Percentiles rank a stretch among this genome's conserved stretches.
Conservation (phyloP, 2,113 vertebrate genomes). For the Phocoena phocoena region DNA sequence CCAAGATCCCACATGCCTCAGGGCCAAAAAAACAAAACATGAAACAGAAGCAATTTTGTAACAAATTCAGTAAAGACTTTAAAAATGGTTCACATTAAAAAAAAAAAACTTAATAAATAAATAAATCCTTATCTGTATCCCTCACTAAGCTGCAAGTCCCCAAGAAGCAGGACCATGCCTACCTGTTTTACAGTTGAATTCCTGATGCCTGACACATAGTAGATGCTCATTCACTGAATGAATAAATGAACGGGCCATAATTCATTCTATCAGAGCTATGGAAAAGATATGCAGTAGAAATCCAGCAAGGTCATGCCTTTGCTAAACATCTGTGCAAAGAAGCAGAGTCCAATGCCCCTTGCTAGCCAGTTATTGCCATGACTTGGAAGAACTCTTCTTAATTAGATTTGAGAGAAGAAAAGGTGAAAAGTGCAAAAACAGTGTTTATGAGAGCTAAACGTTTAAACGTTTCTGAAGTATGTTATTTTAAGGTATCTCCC, state of each 20-base stretch:
- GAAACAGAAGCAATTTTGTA: too few relatives aligned
- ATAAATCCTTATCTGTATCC: neutral
- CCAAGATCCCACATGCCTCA: too few relatives aligned
- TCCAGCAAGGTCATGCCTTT: neutral
- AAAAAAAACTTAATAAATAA: too few relatives aligned
- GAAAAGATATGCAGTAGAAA: neutral
- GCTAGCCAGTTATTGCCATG: neutral
- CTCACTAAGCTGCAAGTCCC: neutral
- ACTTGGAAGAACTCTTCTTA: neutral
- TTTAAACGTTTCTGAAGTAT: neutral
- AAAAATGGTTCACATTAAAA: too few relatives aligned
- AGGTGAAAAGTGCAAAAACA: neutral
- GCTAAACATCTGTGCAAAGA: neutral
- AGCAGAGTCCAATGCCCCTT: neutral
- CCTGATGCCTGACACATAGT: neutral
- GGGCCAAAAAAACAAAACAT: too few relatives aligned
- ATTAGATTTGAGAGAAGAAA: constrained; percentile 3
- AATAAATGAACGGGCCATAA: neutral
- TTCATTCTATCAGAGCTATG: neutral
- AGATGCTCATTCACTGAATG: neutral
- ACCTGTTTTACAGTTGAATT: neutral
- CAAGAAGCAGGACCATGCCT: neutral
- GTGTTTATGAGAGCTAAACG: neutral
- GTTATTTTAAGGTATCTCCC: neutral
- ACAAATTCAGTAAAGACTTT: too few relatives aligned